These are phyloP conservation scores for Beaufortia kweichowensis DNA, from an alignment of 2,113 vertebrate genomes.

Conservation along the genomic window DNA sequence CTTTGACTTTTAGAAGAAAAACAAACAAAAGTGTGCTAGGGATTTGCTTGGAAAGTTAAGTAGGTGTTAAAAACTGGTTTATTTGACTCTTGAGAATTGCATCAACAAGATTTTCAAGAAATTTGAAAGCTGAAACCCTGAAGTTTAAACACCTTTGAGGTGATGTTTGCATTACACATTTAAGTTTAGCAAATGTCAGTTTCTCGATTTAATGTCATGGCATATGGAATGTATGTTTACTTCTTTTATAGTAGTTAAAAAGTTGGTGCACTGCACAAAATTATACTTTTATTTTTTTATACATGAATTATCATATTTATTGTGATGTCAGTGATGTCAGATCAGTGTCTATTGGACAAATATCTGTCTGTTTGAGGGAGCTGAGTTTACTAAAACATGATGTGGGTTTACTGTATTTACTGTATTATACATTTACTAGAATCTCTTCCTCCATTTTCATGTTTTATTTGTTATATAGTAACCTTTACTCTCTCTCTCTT, in stretches of 20 bases:
- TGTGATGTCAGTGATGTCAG: conserved; percentile 52
- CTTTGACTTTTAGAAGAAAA: too few species aligned
- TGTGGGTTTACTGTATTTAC: conserved; percentile 1
- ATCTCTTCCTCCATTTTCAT: not conserved
- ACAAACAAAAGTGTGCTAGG: too few species aligned
- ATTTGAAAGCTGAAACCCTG: not conserved
- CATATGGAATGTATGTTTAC: conserved; percentile 42
- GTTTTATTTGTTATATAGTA: not conserved
- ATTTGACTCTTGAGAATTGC: not conserved
- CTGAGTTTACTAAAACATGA: not conserved
- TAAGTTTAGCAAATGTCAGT: conserved; percentile 46
- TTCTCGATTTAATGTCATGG: conserved; percentile 51
- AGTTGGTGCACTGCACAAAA: conserved; percentile 57
- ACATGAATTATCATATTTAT: conserved; percentile 56
- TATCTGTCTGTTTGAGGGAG: not conserved
- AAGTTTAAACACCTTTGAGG: not conserved
- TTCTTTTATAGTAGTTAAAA: conserved; percentile 52
- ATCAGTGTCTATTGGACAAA: not conserved
- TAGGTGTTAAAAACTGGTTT: not conserved
- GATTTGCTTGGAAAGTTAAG: too few species aligned
- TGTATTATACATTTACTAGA: conserved; percentile 13
- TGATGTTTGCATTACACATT: conserved; percentile 6
- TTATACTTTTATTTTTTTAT: conserved; percentile 71
- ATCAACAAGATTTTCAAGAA: not conserved
- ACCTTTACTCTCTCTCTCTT: too few species aligned